These are phyloP conservation scores for Pedetes capensis DNA, from an alignment of 2,113 vertebrate genomes.

Conservation along the genomic window DNA sequence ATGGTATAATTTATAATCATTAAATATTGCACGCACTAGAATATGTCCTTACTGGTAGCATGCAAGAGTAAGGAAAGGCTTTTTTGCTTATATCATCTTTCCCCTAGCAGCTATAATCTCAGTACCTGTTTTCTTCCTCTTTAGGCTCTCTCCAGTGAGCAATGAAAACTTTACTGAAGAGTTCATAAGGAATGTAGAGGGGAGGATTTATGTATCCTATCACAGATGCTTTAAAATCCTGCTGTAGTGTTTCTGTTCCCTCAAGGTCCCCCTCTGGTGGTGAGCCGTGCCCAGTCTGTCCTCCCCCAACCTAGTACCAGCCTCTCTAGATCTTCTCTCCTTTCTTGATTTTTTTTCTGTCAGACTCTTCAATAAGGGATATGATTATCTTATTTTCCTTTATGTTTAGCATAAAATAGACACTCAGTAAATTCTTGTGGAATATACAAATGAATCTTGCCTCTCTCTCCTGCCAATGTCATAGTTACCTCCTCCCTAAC, in stretches of 20 bases:
- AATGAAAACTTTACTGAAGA: conserved; percentile 47
- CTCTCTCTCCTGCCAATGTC: background rate
- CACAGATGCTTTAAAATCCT: conserved; percentile 5
- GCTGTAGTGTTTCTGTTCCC: conserved; percentile 14
- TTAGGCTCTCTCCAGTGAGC: conserved; percentile 18
- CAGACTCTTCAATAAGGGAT: background rate
- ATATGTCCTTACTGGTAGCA: conserved; percentile 6
- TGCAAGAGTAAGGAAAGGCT: background rate
- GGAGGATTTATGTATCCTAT: background rate
- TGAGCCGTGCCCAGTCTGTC: background rate
- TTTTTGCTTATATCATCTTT: background rate
- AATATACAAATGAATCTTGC: background rate
- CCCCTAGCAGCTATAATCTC: conserved; percentile 49
- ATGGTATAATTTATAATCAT: conserved; percentile 38
- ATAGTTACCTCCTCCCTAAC: background rate
- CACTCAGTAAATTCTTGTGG: conserved; percentile 37
- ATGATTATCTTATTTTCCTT: conserved; percentile 38
- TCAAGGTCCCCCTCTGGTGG: background rate
- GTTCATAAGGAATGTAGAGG: background rate
- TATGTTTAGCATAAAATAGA: conserved; percentile 30
- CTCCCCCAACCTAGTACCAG: background rate
- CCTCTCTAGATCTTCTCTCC: background rate
- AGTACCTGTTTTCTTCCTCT: conserved; percentile 7
- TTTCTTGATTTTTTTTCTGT: background rate
- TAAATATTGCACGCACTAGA: conserved; percentile 23